Base-by-base conservation (phyloP, 2,888 invertebrate species). In the Meiosimyza decipiens region DNA sequence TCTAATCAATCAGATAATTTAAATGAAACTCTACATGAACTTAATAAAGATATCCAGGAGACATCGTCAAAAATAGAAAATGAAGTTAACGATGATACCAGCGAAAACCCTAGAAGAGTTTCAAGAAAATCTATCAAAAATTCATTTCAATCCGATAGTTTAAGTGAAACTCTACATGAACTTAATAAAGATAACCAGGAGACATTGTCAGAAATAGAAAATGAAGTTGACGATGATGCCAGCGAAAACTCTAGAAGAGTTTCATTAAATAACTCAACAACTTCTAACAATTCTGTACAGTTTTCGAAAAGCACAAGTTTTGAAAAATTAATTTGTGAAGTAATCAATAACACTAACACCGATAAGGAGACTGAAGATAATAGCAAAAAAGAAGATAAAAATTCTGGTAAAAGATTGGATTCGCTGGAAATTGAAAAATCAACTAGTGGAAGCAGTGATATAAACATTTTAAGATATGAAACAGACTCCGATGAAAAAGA, bases 141-240 rank as follows among this genome's bases (percentile, higher is more conserved):
- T n/a, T n/a, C n/a, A n/a, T n/a, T n/a, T n/a, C 73, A 79, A 1
- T 78, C 78, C 0, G 76, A 79, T 60, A 71, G 72, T 2, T 73
- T 80, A 6, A 78, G 80, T 49, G 78, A 80, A 76, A 78, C 79
- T 3, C 71, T 69, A 5, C 75, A 77, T 1, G 69, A 75, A 22
- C 55, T 79, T 55, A 76, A 77, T 55, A 15, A 51, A 0, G 74
- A 74, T 62, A 47, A 49, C 5, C 40, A 33, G 47, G 69, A 72
- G 22, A 69, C 47, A 7, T 73, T 55, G 7, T 18, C 71, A 3
- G 63, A 69, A 15, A 28, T 74, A 63, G 13, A 60, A 40, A 1
- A 18, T 49, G 33, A n/a, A 22, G 9, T 50, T 16, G 9, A 22
- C 9, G 4, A 18, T 40, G 16, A 33, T 16, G 15, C 3, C 28